Evolutionary conservation across 2,888 invertebrate species (phyloP).

Genomic region (Emmelina monodactyla): DNA sequence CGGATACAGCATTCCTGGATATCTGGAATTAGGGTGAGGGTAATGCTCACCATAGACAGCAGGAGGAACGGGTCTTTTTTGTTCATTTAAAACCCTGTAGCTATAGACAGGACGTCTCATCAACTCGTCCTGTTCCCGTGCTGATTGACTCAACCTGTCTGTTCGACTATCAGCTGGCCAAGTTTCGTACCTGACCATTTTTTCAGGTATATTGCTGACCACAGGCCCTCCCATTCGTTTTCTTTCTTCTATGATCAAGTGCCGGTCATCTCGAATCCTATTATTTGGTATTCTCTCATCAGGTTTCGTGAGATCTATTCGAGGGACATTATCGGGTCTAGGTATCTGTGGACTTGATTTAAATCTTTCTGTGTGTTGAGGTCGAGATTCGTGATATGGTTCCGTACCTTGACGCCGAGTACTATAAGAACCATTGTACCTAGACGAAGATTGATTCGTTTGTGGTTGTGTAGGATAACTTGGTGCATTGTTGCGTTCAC

Average conservation of each 20-base stretch:
- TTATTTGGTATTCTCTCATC: constrained; percentile 39
- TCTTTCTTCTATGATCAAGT: constrained; percentile 49
- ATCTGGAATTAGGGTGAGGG: constrained; percentile 32
- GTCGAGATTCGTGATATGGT: constrained; percentile 42
- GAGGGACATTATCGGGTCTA: constrained; percentile 45
- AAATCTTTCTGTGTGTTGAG: constrained; percentile 33
- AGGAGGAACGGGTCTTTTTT: constrained; percentile 32
- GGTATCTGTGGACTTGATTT: constrained; percentile 31
- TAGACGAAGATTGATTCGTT: constrained; percentile 27
- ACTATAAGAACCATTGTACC: constrained; percentile 45
- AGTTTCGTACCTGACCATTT: constrained; percentile 52
- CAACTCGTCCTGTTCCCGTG: constrained; percentile 47
- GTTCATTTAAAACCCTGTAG: constrained; percentile 49
- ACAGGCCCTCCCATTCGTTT: constrained; percentile 48
- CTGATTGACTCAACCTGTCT: constrained; percentile 41
- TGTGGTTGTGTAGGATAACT: constrained; percentile 27
- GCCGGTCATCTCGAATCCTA: constrained; percentile 46
- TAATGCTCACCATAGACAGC: constrained; percentile 37
- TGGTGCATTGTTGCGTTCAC: constrained; percentile 36
- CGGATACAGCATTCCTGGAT: constrained; percentile 30
- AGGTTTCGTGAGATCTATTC: constrained; percentile 55
- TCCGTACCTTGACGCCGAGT: constrained; percentile 32
- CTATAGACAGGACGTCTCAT: constrained; percentile 54
- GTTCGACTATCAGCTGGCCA: constrained; percentile 53
- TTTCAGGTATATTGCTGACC: constrained; percentile 58